A percentile compares a stretch with the other conserved stretches of the same genome.
Conservation (phyloP, 2,797 vertebrate species). For the Pseudocheirus occidentalis region DNA sequence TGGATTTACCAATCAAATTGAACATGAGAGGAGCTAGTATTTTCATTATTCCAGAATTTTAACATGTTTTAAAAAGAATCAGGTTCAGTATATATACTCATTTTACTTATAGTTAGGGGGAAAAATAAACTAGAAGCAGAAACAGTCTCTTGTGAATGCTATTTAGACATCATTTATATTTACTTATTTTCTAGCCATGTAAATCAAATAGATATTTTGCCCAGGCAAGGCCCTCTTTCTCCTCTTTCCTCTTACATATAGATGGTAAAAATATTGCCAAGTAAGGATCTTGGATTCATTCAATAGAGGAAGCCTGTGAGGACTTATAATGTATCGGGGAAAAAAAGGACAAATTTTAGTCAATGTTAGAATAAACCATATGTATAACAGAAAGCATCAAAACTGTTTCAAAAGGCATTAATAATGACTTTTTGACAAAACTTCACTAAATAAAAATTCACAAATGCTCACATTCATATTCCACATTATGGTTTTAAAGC, state of each 20-base stretch:
- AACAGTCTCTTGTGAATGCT: neutral
- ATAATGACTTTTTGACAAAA: no score
- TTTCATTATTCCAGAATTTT: neutral
- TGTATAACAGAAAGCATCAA: no score
- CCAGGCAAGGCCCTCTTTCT: no score
- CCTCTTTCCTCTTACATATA: no score
- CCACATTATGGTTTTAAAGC: no score
- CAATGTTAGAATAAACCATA: no score
- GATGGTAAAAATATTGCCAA: neutral
- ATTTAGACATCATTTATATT: neutral
- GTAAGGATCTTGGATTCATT: neutral
- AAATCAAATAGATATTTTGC: neutral
- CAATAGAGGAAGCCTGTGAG: neutral
- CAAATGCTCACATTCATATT: no score
- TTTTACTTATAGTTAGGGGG: neutral
- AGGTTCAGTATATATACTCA: conserved; percentile 7
- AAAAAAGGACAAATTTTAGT: no score
- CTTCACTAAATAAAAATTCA: no score
- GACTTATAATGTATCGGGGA: no score
- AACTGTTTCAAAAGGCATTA: no score
- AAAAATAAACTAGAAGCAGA: neutral
- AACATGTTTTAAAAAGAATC: conserved; percentile 29
- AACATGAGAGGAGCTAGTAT: conserved; percentile 20
- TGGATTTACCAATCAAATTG: conserved; percentile 64
- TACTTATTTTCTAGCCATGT: conserved; percentile 9